phyloP scores from a whole-genome alignment of 2,888 invertebrate genomes.

The Troglohyphantes excavatus region DNA sequence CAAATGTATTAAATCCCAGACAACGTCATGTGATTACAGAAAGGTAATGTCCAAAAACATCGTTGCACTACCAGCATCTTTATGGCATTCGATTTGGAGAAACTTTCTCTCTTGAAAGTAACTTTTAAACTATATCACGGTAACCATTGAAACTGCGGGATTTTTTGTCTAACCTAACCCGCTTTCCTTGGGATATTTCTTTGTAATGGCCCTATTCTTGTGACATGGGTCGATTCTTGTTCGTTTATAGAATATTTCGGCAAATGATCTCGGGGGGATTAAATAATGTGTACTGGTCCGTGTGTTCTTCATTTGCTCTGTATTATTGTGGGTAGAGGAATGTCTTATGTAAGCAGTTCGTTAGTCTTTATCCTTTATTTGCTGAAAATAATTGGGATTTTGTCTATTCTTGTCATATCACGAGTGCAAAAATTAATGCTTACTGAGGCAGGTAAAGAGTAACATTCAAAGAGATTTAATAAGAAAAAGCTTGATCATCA shows the following conservation, averaged over 20 bases:
- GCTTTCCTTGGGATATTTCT: not conserved
- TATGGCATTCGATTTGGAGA: constrained; percentile 6
- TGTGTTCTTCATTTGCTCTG: too few relatives aligned
- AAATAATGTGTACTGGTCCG: too few relatives aligned
- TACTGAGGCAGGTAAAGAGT: not conserved
- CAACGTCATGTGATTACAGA: not conserved
- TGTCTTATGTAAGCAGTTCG: not conserved
- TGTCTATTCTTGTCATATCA: not conserved
- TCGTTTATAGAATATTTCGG: not conserved
- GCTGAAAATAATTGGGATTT: not conserved
- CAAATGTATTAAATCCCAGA: constrained; percentile 5
- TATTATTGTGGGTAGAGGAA: not conserved
- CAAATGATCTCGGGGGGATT: too few relatives aligned
- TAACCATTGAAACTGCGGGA: not conserved
- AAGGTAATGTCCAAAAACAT: constrained; percentile 8
- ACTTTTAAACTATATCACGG: not conserved
- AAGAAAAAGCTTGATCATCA: not conserved
- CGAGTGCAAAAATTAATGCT: not conserved
- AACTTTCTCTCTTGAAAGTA: not conserved
- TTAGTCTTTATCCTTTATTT: not conserved
- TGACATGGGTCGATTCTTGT: not conserved
- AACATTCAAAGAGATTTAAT: not conserved
- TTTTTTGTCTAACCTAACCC: not conserved
- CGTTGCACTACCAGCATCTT: not conserved
- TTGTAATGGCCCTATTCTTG: not conserved